Conservation (phyloP, 2,888 invertebrate species). For the Leptopilina drosophilae region DNA sequence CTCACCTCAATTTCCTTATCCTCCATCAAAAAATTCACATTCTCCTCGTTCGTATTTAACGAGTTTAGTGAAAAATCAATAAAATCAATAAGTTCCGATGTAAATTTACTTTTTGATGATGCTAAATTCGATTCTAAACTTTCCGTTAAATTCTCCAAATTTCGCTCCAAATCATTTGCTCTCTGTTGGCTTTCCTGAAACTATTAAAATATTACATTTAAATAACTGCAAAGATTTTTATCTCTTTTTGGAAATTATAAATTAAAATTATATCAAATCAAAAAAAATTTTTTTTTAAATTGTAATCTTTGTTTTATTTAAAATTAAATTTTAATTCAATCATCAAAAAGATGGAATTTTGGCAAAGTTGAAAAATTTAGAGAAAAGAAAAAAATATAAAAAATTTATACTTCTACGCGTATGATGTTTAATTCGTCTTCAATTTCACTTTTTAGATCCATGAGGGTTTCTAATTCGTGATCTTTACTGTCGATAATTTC, state of each 20-base stretch:
- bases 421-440: conserved; percentile 52
- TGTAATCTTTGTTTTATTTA: not conserved
- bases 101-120: conserved; percentile 27
- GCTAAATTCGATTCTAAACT: not conserved
- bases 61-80: conserved; percentile 17
- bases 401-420: conserved; percentile 52
- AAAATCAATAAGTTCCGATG: conserved; percentile 45
- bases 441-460: conserved; percentile 50
- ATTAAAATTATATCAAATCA: too few species aligned
- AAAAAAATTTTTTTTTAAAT: too few species aligned
- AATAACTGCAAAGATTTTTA: not conserved
- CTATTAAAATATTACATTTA: conserved; percentile 39
- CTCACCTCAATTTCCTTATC: conserved; percentile 46
- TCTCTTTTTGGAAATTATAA: too few species aligned
- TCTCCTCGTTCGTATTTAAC: not conserved
- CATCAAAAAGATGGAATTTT: too few species aligned
- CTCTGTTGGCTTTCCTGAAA: conserved; percentile 46
- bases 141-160: conserved; percentile 44
- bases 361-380: too few species aligned
- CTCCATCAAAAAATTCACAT: conserved; percentile 37
- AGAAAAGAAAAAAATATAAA: not conserved
- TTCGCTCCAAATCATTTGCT: conserved; percentile 46
- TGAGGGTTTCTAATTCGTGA: conserved; percentile 53
- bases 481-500: conserved; percentile 50
- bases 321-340: too few species aligned